Percentiles rank a stretch among this genome's conserved stretches.
phyloP scores from a whole-genome alignment of 2,888 invertebrate species.

The Norana najaformis region DNA sequence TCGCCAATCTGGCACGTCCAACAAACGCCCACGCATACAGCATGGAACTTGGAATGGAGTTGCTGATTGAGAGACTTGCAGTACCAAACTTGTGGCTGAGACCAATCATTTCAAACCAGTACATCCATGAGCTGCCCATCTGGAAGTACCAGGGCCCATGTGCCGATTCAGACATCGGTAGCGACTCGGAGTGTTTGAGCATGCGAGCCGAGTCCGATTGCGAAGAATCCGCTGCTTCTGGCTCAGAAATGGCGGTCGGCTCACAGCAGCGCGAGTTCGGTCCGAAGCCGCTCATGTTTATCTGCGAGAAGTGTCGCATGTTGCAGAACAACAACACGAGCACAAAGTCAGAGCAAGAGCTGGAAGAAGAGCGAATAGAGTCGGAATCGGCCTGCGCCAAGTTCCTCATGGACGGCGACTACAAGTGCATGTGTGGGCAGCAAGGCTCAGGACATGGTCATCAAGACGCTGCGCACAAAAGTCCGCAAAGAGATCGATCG shows the following conservation, averaged over 20 bases:
- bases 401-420: conserved; percentile 50
- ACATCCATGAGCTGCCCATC: conserved; percentile 64
- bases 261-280: conserved; percentile 1
- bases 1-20: conserved; percentile 50
- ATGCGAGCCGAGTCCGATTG: conserved; percentile 35
- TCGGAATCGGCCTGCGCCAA: conserved; percentile 46
- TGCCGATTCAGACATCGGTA: conserved; percentile 40
- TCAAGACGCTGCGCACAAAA: not conserved
- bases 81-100: conserved; percentile 64
- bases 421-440: conserved; percentile 46
- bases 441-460: conserved; percentile 19
- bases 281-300: conserved; percentile 39
- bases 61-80: conserved; percentile 62
- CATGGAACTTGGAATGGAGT: conserved; percentile 59
- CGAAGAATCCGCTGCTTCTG: conserved; percentile 31
- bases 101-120: conserved; percentile 63
- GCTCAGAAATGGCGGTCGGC: not conserved
- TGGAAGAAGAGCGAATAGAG: conserved; percentile 39
- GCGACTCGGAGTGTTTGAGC: conserved; percentile 39
- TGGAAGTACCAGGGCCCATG: conserved; percentile 58
- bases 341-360: conserved; percentile 33
- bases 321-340: conserved; percentile 36
- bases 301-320: conserved; percentile 46
- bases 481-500: not conserved
- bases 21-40: conserved; percentile 50